Evolutionary conservation across 2,113 vertebrate species (phyloP).

Genomic region (Tympanuchus pallidicinctus): DNA sequence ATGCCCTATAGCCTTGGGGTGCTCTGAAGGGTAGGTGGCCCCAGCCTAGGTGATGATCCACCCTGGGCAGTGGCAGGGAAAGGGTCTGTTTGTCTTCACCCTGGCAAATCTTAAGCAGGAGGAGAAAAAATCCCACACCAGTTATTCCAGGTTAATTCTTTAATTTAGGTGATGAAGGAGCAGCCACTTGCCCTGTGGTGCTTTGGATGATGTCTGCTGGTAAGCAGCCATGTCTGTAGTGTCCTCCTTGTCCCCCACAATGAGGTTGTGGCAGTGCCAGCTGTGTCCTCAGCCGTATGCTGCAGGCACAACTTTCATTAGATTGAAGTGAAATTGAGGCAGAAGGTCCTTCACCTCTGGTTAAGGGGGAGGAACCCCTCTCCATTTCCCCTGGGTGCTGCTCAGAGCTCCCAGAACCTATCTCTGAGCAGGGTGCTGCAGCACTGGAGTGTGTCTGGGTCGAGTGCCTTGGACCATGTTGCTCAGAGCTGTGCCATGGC

Average conservation of each 20-base stretch:
- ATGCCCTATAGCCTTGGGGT: fast-evolving
- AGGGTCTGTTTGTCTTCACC: background rate
- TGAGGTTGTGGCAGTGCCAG: background rate
- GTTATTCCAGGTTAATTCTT: background rate
- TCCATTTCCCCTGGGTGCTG: background rate
- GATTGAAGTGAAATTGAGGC: background rate
- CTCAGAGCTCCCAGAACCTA: background rate
- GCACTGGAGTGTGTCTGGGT: fast-evolving
- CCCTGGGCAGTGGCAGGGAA: background rate
- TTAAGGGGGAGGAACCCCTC: fast-evolving
- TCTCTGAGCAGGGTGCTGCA: background rate
- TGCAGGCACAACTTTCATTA: background rate
- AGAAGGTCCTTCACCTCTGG: background rate
- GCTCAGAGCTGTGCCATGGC: background rate
- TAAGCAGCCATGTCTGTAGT: fast-evolving
- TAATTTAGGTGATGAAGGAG: conserved; percentile 3
- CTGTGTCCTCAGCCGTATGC: background rate
- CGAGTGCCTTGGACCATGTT: background rate
- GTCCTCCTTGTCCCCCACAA: background rate
- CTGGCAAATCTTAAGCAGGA: background rate
- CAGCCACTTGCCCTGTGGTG: fast-evolving
- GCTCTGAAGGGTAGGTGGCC: background rate
- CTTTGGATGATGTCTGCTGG: background rate
- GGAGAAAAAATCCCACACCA: background rate
- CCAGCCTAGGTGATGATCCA: background rate